Base-by-base conservation (phyloP, 2,797 vertebrate genomes). In the Poeciliopsis gracilis region DNA sequence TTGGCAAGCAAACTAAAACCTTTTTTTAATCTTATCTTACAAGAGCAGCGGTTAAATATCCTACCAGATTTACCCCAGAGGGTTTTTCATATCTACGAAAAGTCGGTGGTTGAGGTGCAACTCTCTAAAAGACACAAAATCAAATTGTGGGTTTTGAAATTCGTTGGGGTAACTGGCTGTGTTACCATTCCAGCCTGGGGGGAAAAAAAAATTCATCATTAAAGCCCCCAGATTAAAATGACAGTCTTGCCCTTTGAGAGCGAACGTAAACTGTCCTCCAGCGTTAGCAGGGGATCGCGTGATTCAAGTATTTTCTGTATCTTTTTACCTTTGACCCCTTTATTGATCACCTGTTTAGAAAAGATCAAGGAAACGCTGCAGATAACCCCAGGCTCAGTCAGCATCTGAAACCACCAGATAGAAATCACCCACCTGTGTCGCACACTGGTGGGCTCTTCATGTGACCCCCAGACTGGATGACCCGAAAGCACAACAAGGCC, bases 371-470 rank as follows among this genome's bases (percentile, higher is more conserved):
- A 25, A 75, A 76, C 41, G 18, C 41, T 57, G 41, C 63, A 49
- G 46, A 51, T 78, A 25, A 38, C 53, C 66, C 18, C 7, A 18
- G 46, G 9, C n/a, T 18, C 12, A 73, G 43, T 75, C 66, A 67
- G 41, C 47, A 51, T 72, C 49, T 73, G 7, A 86, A 83, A 77
- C 18, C 55, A 20, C 66, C 57, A 72, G 36, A 78, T 66, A 75
- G 25, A 80, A 38, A 61, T 55, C 33, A 5, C 61, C 28, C 69
- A 61, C 72, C 57, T 81, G 72, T 45, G 61, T 67, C 67, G 76
- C 63, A n/a, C 55, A 18, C 67, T 81, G 66, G 5, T 77, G 84
- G 45, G 84, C 83, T 72, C 57, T 79, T 86, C 84, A 85, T 86
- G 51, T 86, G 78, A 89, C 81, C 70, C 63, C 49, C 76, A 47